These are phyloP conservation scores for Rallus limicola DNA, from an alignment of 2,113 vertebrate genomes.

Conservation along the genomic window DNA sequence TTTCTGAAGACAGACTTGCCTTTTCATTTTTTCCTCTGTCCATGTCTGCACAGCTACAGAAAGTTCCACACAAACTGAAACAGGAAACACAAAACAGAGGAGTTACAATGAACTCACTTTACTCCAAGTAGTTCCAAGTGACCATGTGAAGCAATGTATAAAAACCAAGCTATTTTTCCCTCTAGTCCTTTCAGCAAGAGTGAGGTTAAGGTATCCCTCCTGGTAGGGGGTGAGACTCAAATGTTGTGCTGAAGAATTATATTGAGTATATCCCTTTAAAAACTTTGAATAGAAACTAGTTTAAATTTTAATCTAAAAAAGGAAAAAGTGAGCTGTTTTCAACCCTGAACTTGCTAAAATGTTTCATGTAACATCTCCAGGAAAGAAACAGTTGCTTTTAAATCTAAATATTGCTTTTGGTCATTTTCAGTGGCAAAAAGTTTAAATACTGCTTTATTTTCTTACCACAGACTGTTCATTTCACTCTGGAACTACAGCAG, in stretches of 20 bases:
- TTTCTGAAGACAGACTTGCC: background rate
- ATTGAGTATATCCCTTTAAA: constrained; percentile 4
- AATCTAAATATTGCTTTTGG: background rate
- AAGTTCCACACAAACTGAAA: background rate
- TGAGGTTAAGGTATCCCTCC: constrained; percentile 23
- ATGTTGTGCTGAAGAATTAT: background rate
- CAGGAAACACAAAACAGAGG: background rate
- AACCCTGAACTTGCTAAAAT: background rate
- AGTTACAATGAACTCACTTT: constrained; percentile 10
- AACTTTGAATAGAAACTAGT: background rate
- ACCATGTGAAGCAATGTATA: background rate
- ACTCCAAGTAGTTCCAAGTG: background rate
- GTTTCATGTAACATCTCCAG: background rate
- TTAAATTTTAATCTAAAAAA: constrained; percentile 50
- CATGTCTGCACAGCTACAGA: background rate
- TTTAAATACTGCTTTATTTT: background rate
- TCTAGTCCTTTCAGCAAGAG: background rate
- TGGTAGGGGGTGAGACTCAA: background rate
- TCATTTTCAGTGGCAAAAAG: background rate
- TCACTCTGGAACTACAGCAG: background rate
- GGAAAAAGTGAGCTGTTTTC: constrained; percentile 1
- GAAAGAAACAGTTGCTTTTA: background rate
- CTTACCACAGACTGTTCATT: background rate
- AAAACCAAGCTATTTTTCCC: background rate
- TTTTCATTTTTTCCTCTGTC: background rate